Base-by-base conservation (phyloP, 2,113 vertebrate genomes). In the Upupa epops region DNA sequence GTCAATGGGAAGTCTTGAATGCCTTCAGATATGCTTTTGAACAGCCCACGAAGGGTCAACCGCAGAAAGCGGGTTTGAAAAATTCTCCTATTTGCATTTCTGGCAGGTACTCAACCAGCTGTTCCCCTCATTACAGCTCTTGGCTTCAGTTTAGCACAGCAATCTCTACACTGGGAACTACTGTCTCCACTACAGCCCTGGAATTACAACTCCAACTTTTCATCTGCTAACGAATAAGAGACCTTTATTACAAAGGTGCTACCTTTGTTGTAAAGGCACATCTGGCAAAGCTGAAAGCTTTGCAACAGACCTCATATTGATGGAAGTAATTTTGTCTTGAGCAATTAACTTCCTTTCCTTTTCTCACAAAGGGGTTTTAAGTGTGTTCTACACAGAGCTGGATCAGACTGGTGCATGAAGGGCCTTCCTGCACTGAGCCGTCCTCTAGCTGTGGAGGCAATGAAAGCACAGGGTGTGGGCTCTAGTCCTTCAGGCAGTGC, bases 71-170 rank as follows among this genome's bases (percentile, higher is more conserved):
- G 21, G 54, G 46, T 26, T 51, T 85, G 61, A 78, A 73, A 68
- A 86, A 79, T 54, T 1, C 37, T 31, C 66, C 0, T 28, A 61
- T 73, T 73, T 88, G 86, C 51, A 72, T 76, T 90, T 88, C 36
- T 92, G 74, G 86, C 63, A 92, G 74, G 37, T 58, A 79, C 37
- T 69, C 80, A 88, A 49, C 63, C 80, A 86, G 76, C 71, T 64
- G 51, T 71, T 88, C 65, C 46, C 37, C 34, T 73, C 68, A 32
- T 60, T 46, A 42, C 36, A 69, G 46, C 77, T 32, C 26, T 88
- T 54, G 36, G 29, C 16, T 78, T 32, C 51, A 34, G 16, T 65
- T 88, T 42, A 86, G 55, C 36, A 37, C 2, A 63, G 71, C 34
- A 89, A 85, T 40, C 29, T 45, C 29, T 55, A 34, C 22, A 21